Base-by-base conservation (phyloP, 2,113 vertebrate species). In the Heterochromis multidens region DNA sequence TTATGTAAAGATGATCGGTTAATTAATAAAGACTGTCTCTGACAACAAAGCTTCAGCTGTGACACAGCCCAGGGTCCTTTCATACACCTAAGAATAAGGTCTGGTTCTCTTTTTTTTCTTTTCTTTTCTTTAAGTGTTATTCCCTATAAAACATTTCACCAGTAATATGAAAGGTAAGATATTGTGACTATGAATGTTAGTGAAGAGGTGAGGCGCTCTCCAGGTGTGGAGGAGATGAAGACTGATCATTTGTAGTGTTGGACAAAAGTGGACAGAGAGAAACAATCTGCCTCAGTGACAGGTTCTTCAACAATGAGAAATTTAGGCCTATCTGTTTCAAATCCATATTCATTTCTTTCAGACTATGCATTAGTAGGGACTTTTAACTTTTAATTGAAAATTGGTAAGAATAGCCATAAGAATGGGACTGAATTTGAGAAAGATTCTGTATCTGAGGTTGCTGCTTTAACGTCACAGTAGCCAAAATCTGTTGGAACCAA, bases 1-100 rank as follows among this genome's bases (percentile, higher is more conserved):
- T 89, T 84, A 65, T 84, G 80, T 84, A 92, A 92, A 94, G 93
- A 92, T 88, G 88, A 83, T 84, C 79, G 77, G 82, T 59, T 91
- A 91, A 95, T 93, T 86, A 90, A 94, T 90, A 84, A 83, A 91
- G 56, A 43, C 46, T 62, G 37, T 79, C 80, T 90, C 88, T 80
- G 89, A 35, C 62, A 83, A 54, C 77, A 83, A 67, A 56, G 61
- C 72, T 81, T 92, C 78, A 87, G 85, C 77, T 92, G 79, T 74
- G 37, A 81, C 80, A 67, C 80, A 84, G 2, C 61, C 87, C 54
- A 80, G 23, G 17, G 6, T 58, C 76, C 80, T 82, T 90, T 87
- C 86, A 91, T 74, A 82, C 67, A 21, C 33, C 63, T 72, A 72
- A 31, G 25, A 80, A 63, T 59, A 7, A 85, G 61, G 77, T 84